Evolutionary conservation across 2,888 invertebrate genomes (phyloP).

Genomic region (Tetrapedia diversipes): DNA sequence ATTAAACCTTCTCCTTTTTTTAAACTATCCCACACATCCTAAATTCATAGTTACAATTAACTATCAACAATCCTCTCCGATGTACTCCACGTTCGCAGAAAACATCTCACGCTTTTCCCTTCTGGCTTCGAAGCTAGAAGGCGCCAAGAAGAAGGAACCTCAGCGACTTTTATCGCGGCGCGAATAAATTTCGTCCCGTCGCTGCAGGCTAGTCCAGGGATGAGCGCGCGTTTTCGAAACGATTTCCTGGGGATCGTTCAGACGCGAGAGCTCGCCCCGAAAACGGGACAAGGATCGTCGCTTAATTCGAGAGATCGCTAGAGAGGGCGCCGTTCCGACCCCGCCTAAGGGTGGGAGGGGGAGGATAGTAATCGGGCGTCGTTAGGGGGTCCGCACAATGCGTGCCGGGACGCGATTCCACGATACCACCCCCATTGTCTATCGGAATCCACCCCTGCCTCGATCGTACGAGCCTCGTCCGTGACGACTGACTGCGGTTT

Average conservation of each 20-base stretch:
- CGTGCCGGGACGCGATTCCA: conserved; percentile 80
- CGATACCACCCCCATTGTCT: conserved; percentile 80
- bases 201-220: conserved; percentile 7
- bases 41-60: too few relatives aligned
- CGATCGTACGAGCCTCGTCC: conserved; percentile 62
- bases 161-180: not conserved
- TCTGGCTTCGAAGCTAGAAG: not conserved
- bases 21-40: too few relatives aligned
- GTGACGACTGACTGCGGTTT: conserved; percentile 79
- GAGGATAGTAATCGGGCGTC: conserved; percentile 78
- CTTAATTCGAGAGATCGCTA: conserved; percentile 69
- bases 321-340: conserved; percentile 52
- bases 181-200: conserved; percentile 18
- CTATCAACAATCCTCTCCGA: too few relatives aligned
- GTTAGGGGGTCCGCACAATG: conserved; percentile 79
- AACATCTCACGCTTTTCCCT: not conserved
- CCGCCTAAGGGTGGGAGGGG: conserved; percentile 63
- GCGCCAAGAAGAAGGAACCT: not conserved
- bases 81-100: not conserved
- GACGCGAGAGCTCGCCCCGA: conserved; percentile 1
- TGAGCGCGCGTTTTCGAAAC: conserved; percentile 49
- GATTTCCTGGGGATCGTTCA: conserved; percentile 38
- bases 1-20: too few relatives aligned
- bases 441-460: conserved; percentile 65
- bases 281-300: conserved; percentile 47